These are phyloP conservation scores for Anguilla obscura DNA, from an alignment of 2,797 vertebrate species.

Conservation along the genomic window DNA sequence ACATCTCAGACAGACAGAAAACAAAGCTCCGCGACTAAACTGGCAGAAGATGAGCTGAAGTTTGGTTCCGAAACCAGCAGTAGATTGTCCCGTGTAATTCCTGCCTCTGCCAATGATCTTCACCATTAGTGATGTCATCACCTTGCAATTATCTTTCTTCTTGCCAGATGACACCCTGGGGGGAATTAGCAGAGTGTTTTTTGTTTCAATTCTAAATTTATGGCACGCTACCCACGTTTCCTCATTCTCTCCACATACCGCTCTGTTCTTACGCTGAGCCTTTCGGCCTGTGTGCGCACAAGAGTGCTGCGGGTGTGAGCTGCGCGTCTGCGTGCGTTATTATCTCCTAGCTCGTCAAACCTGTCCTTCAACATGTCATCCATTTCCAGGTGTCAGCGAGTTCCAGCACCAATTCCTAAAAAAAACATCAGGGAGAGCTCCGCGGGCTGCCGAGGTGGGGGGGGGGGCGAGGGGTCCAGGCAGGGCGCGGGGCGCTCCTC, in stretches of 20 bases:
- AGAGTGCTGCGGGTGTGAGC: neutral
- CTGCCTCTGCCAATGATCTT: neutral
- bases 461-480: neutral
- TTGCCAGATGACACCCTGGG: neutral
- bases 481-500: neutral
- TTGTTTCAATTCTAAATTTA: neutral
- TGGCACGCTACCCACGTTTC: neutral
- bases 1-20: neutral
- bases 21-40: neutral
- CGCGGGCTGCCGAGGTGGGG: neutral
- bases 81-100: neutral
- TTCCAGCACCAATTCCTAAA: neutral
- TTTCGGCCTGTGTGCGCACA: neutral
- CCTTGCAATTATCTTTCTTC: neutral
- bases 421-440: neutral
- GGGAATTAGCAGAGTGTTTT: neutral
- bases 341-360: neutral
- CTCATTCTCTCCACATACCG: neutral
- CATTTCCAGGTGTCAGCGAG: neutral
- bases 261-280: neutral
- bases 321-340: neutral
- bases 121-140: neutral
- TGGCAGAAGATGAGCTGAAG: neutral
- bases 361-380: neutral
- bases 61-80: neutral